Evolutionary conservation across 2,797 vertebrate genomes (phyloP), one percentile per base, ranked within the genome.

Genomic region (Rhinatrema bivittatum): DNA sequence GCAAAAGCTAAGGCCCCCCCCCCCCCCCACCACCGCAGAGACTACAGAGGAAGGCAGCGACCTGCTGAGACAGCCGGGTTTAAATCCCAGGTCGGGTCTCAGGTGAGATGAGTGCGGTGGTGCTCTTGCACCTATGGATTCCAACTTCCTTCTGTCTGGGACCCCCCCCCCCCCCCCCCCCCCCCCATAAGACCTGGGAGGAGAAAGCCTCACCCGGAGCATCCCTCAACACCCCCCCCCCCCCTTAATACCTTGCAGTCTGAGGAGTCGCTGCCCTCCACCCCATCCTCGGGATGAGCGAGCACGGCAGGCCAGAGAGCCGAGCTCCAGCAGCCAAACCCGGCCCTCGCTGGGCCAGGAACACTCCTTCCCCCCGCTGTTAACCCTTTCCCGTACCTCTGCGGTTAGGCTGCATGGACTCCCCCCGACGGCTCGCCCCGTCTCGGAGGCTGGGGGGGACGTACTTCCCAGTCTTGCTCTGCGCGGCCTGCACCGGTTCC

Each of bases 361-460:
- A n/a, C n/a, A n/a, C n/a, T n/a, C n/a, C n/a, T n/a, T n/a, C n/a
- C n/a, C n/a, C n/a, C n/a, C n/a, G n/a, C n/a, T n/a, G n/a, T n/a
- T n/a, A n/a, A n/a, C n/a, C n/a, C n/a, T n/a, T n/a, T n/a, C n/a
- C 62, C 51, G 2, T 19, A 90, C 94, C 93, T 77, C 94, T 79
- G 30, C 94, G 87, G 63, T 96, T 98, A 3, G 93, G 92, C 75
- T 97, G 93, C 94, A 98, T 98, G 27, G 94, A 97, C 67, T 98
- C 94, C 12, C 94, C 93, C 1, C 93, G 73, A 4, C 93, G 82
- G 2, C 86, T 91, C 28, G 86, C 78, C 18, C 94, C 94, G 0
- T 98, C 94, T 5, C 94, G 65, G 70, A 98, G 68, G 52, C 91
- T 97, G 0, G 93, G 94, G 0, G 94, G 93, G 4, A 96, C 91